Base-by-base conservation (phyloP, 35 echinoderm and acorn worm genomes). In the Apostichopus parvimensis region DNA sequence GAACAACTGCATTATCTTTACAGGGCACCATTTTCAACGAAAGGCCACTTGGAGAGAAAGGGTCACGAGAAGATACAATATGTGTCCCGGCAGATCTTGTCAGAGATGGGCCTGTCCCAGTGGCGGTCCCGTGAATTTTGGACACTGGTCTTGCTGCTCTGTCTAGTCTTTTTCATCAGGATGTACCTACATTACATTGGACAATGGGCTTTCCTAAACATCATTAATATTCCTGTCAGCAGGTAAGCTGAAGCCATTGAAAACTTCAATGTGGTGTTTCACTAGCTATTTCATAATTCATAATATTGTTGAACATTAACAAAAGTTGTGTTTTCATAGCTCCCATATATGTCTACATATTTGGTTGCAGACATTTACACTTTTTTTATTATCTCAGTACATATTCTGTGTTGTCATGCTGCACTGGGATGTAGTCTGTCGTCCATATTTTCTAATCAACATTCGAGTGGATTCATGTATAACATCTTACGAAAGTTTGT, bases 41-140 rank as follows among this genome's bases (percentile, higher is more conserved):
- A 98, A 80, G 97, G 97, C 80, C 97, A 94, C 91, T 58, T 93
- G 4, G 82, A 92, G 23, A 87, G 91, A 20, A 80, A 91, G 53
- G 95, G 97, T 45, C 97, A 98, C 14, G 97, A 98, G 88, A 98
- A 95, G 78, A 93, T 95, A 10, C 90, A 98, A 93, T 98, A 98
- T 64, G 90, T 98, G n/a, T 90, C 82, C 45, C 90, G 97, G 28
- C 97, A 98, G 91, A 78, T 96, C 12, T 70, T 95, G 15, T 78
- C 97, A 2, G 97, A 98, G 95, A 86, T 98, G 77, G 97, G 97
- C 5, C 60, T 98, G 9, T 98, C 97, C 54, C 97, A 98, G 93
- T 98, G 97, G 97, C 61, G 97, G 23, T 98, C 97, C 20, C 75
- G 97, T 6, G 97, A 98, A 79, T 98, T 98, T 91, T 98, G 97